Evolutionary conservation across 2,113 vertebrate species (phyloP).

Genomic region (Carassius gibelio): DNA sequence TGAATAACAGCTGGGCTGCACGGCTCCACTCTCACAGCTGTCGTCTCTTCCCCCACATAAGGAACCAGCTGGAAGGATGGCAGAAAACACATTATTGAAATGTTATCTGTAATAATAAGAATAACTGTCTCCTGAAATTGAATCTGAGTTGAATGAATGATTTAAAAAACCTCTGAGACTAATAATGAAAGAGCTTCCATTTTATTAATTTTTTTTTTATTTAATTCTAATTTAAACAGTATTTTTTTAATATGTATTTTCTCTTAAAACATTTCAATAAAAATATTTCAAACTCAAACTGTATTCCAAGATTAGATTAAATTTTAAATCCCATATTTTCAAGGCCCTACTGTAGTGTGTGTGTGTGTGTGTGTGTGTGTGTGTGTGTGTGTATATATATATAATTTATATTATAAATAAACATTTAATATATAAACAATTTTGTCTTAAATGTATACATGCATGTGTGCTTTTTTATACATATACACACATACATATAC

Average conservation of each 20-base stretch:
- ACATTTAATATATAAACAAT: no score
- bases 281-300: background rate
- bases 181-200: background rate
- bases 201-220: background rate
- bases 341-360: no score
- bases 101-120: background rate
- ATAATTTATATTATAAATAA: no score
- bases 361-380: no score
- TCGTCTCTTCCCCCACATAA: conserved; percentile 53
- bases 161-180: background rate
- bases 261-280: background rate
- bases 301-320: no score
- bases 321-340: no score
- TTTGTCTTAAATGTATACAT: no score
- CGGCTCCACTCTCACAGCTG: conserved; percentile 66
- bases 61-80: conserved; percentile 1
- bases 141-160: background rate
- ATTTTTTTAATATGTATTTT: background rate
- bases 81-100: background rate
- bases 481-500: no score
- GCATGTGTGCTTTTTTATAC: no score
- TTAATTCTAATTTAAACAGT: background rate
- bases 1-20: conserved; percentile 69
- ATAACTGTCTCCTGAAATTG: background rate
- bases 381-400: no score